Evolutionary conservation across 2,113 vertebrate genomes (phyloP).

Genomic region (Corythaeola cristata): DNA sequence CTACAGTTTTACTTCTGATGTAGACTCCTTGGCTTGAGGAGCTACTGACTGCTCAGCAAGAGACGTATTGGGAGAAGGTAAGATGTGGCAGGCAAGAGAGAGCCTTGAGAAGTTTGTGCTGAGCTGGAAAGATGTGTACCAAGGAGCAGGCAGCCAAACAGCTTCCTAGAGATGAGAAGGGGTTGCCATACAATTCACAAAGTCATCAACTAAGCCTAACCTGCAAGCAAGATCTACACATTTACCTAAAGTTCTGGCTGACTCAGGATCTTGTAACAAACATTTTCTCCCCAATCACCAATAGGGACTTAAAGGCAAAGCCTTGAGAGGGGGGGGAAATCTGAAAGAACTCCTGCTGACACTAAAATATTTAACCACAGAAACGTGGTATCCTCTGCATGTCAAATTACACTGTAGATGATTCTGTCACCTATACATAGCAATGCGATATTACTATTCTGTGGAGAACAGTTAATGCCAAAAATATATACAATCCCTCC

Average conservation of each 20-base stretch:
- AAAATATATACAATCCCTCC: not conserved
- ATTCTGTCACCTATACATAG: not conserved
- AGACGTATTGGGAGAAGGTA: not conserved
- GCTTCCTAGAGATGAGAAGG: not conserved
- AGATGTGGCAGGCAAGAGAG: not conserved
- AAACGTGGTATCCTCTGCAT: not conserved
- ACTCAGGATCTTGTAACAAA: not conserved
- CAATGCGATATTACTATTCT: not conserved
- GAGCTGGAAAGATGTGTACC: not conserved
- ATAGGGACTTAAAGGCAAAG: not conserved
- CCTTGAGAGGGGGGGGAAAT: not conserved
- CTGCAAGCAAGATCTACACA: not conserved
- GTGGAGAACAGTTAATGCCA: not conserved
- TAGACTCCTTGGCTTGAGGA: not conserved
- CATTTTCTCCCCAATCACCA: not conserved
- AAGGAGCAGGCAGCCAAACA: not conserved
- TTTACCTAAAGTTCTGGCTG: not conserved
- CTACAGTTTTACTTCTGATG: not conserved
- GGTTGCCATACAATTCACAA: not conserved
- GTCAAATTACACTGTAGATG: not conserved
- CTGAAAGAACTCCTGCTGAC: not conserved
- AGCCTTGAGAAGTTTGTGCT: not conserved
- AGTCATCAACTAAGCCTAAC: not conserved
- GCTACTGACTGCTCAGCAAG: not conserved
- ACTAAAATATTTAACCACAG: not conserved